Evolutionary conservation across 2,113 vertebrate genomes (phyloP).

Genomic region (Formicarius rufipectus): DNA sequence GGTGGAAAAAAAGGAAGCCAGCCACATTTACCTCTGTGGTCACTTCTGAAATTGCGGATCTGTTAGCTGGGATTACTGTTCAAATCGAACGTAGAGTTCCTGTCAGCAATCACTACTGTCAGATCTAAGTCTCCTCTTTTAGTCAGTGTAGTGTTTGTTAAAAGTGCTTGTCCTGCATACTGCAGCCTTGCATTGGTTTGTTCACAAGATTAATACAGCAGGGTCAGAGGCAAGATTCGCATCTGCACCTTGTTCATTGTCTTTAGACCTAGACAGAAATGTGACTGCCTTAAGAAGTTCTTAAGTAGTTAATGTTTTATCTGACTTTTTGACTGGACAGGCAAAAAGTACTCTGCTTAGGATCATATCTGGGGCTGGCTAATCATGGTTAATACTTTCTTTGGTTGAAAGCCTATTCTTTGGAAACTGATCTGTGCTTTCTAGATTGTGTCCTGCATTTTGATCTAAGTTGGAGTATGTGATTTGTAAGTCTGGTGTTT

Average conservation of each 20-base stretch:
- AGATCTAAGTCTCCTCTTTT: not conserved
- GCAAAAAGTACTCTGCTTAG: not conserved
- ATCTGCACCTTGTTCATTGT: not conserved
- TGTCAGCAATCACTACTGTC: not conserved
- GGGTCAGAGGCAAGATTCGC: not conserved
- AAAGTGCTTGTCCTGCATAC: not conserved
- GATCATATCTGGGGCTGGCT: not conserved
- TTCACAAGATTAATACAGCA: not conserved
- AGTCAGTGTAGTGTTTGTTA: not conserved
- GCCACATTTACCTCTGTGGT: not conserved
- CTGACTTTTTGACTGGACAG: not conserved
- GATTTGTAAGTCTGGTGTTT: not conserved
- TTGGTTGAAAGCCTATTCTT: not conserved
- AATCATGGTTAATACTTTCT: not conserved
- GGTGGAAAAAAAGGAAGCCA: not conserved
- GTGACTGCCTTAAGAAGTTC: not conserved
- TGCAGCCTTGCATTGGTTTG: not conserved
- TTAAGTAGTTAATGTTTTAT: not conserved
- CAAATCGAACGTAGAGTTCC: not conserved
- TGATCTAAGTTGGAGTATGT: not conserved
- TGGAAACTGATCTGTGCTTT: not conserved
- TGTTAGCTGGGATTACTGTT: not conserved
- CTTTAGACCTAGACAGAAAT: not conserved
- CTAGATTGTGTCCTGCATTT: not conserved
- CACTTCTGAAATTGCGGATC: not conserved